Conservation (phyloP, 2,888 invertebrate genomes). For the Ganaspis brasiliensis region DNA sequence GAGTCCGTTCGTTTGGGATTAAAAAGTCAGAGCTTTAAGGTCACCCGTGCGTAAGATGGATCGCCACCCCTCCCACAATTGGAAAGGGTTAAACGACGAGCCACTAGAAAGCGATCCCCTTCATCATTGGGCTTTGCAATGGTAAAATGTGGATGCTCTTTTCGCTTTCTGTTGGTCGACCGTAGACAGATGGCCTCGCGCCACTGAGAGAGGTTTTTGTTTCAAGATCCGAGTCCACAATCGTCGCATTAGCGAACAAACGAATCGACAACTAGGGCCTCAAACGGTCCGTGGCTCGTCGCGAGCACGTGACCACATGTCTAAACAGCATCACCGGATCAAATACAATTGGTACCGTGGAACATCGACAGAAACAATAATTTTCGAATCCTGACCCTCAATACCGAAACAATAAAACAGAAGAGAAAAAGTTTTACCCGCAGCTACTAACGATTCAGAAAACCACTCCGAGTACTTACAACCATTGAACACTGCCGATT, state of each 20-base stretch:
- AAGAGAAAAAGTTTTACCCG: slow-evolving; percentile 45
- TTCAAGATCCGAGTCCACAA: slow-evolving; percentile 77
- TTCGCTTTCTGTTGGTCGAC: slow-evolving; percentile 61
- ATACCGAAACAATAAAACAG: slow-evolving; percentile 55
- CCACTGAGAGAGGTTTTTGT: slow-evolving; percentile 74
- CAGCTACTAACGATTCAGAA: slow-evolving; percentile 50
- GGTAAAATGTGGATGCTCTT: slow-evolving; percentile 77
- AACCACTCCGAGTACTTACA: not conserved
- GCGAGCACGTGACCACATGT: slow-evolving; percentile 73
- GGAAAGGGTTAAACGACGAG: slow-evolving; percentile 78
- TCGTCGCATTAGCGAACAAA: slow-evolving; percentile 79
- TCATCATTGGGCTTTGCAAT: slow-evolving; percentile 58
- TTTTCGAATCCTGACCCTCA: slow-evolving; percentile 55
- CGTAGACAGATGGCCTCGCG: slow-evolving; percentile 74
- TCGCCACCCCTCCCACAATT: slow-evolving; percentile 61
- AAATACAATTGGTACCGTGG: slow-evolving; percentile 42
- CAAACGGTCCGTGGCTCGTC: slow-evolving; percentile 58
- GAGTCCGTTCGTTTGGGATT: not conserved
- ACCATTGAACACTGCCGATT: not conserved
- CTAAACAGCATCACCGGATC: slow-evolving; percentile 68
- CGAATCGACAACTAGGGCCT: slow-evolving; percentile 74
- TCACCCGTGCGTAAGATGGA: slow-evolving; percentile 48
- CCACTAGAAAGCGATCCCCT: slow-evolving; percentile 78
- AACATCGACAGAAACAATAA: slow-evolving; percentile 58
- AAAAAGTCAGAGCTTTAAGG: slow-evolving; percentile 29